These are phyloP conservation scores for Lithophane semibrunnea DNA, from an alignment of 2,888 invertebrate species.

Conservation along the genomic window DNA sequence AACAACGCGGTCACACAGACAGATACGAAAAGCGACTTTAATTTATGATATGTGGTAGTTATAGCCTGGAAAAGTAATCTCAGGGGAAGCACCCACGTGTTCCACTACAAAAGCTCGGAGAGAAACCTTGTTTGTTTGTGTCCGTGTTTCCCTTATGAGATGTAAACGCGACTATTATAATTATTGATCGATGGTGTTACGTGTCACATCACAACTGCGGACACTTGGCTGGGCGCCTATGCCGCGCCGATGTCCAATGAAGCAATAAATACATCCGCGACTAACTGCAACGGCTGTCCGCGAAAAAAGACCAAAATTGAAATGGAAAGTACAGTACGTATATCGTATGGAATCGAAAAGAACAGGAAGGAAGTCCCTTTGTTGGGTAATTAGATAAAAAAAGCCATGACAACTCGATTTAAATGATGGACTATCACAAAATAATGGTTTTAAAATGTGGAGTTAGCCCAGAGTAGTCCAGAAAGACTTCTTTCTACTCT, in stretches of 20 bases:
- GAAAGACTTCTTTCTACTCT: background rate
- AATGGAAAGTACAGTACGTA: background rate
- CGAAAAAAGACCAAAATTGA: background rate
- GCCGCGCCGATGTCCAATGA: slow-evolving; percentile 20
- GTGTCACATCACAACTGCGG: slow-evolving; percentile 18
- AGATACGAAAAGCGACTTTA: background rate
- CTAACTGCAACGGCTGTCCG: background rate
- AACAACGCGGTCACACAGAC: background rate
- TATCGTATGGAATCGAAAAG: background rate
- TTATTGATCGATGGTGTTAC: slow-evolving; percentile 29
- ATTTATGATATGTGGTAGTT: background rate
- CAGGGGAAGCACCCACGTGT: background rate
- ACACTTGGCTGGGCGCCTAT: slow-evolving; percentile 42
- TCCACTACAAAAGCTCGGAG: background rate
- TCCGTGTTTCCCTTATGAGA: background rate
- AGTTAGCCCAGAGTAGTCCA: background rate
- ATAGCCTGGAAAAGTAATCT: background rate
- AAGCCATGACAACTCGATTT: background rate
- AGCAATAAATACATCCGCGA: slow-evolving; percentile 31
- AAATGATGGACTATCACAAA: background rate
- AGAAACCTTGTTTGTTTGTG: background rate
- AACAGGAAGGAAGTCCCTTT: background rate
- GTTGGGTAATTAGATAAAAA: background rate
- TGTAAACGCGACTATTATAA: slow-evolving; percentile 4
- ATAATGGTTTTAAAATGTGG: background rate